phyloP scores from a whole-genome alignment of 2,797 vertebrate species.

The Botia almorhae region DNA sequence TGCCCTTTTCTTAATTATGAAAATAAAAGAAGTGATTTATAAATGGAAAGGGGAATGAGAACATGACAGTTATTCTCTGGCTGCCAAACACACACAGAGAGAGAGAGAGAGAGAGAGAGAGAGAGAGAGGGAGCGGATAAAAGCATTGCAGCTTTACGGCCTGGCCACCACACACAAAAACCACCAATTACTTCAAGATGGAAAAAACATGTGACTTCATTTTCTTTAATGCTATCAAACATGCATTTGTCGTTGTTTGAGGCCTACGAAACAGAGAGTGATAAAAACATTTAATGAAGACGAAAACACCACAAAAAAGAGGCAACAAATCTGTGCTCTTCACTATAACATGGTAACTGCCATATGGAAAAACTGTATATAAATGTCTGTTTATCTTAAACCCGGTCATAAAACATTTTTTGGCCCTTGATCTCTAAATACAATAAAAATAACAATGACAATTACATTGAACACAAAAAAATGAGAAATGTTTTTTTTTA shows the following conservation, averaged over 20 bases:
- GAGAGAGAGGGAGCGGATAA: conserved; percentile 52
- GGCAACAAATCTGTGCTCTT: conserved; percentile 34
- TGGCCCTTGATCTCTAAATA: conserved; percentile 1
- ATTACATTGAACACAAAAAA: no score
- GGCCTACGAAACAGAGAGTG: conserved; percentile 44
- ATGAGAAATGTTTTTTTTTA: no score
- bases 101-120: no score
- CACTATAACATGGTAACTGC: conserved; percentile 2
- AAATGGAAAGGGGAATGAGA: conserved; percentile 60
- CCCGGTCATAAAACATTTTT: conserved; percentile 13
- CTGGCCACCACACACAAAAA: conserved; percentile 61
- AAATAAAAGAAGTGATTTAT: conserved; percentile 67
- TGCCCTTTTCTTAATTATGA: conserved; percentile 63
- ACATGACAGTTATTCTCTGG: conserved; percentile 52
- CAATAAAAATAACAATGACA: no score
- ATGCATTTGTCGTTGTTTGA: conserved; percentile 58
- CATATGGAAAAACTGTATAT: conserved; percentile 28
- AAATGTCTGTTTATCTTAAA: conserved; percentile 33
- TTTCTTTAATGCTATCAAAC: conserved; percentile 56
- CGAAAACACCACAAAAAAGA: conserved; percentile 50
- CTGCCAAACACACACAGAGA: conserved; percentile 31
- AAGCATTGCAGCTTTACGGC: conserved; percentile 62
- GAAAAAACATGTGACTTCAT: conserved; percentile 57
- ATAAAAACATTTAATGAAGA: conserved; percentile 55
- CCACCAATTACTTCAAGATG: conserved; percentile 67